These are phyloP conservation scores for Protobothrops flavoviridis DNA, from an alignment of 2,113 vertebrate species.

Conservation along the genomic window DNA sequence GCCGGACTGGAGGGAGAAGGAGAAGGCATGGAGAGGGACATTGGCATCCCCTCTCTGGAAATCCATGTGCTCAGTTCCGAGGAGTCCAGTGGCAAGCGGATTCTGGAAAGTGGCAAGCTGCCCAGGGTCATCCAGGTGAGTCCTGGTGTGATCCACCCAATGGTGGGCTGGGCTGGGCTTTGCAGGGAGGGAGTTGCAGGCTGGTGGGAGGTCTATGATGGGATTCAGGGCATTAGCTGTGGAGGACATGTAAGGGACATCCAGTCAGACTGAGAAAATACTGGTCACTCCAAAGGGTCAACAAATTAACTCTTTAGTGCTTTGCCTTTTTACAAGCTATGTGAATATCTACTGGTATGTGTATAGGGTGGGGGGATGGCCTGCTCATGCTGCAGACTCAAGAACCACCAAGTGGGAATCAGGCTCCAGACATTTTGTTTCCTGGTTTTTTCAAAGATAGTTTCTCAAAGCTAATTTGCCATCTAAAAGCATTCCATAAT, in stretches of 20 bases:
- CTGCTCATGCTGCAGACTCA: not conserved
- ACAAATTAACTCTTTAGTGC: not conserved
- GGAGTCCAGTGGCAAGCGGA: conserved; percentile 41
- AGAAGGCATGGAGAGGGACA: conserved; percentile 14
- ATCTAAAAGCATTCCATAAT: not conserved
- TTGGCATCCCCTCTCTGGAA: conserved; percentile 73
- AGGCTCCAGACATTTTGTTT: not conserved
- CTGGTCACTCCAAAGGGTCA: not conserved
- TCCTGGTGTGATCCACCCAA: not conserved
- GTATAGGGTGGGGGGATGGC: not conserved
- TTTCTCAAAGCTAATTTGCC: not conserved
- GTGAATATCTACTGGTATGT: not conserved
- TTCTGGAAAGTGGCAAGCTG: conserved; percentile 67
- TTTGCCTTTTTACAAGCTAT: not conserved
- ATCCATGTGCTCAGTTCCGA: conserved; percentile 63
- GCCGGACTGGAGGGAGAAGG: conserved; percentile 26
- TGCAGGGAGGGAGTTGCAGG: not conserved
- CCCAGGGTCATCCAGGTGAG: conserved; percentile 75
- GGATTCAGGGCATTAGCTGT: not conserved
- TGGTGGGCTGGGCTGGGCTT: rapidly evolving
- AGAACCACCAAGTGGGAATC: not conserved
- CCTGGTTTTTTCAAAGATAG: not conserved
- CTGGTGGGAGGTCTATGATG: no score
- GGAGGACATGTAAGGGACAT: not conserved
- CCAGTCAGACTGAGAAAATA: not conserved